Base-by-base conservation (phyloP, 2,888 invertebrate genomes). In the Phyto melanocephala region DNA sequence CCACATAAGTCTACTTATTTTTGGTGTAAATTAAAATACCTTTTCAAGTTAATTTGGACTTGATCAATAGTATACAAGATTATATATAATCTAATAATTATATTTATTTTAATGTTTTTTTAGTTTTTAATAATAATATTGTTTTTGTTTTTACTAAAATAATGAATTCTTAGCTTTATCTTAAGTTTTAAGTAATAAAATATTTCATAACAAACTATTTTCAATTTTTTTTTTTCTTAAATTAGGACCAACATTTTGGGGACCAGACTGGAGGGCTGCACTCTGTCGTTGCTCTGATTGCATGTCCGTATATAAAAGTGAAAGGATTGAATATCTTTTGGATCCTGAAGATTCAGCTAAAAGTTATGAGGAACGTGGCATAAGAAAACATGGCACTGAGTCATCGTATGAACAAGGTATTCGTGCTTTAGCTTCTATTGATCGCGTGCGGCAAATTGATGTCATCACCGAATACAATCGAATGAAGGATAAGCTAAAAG, bases 401-500 rank as follows among this genome's bases (percentile, higher is more conserved):
- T 87, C 89, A 13, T 88, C 89, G 4, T 95, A 96, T 87, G 96
- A 96, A 86, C 94, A 94, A 86, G 96, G 96, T 10, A 93, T 96
- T 88, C 93, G 95, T 86, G 96, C 96, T 0, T 92, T 98, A 11
- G 94, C 96, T 37, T 94, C 95, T 20, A 92, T 98, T 88, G 95
- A 95, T 86, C 94, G 95, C 71, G 94, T 96, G 10, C 95, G 96
- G 85, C 95, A 97, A 90, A 94, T 98, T 81, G 97, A 97, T 90
- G 95, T 96, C 10, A 94, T 98, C 84, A 93, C 94, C 87, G 97
- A 95, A 80, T 98, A 96, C 90, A 97, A 97, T 90, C 95, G 95
- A 86, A 94, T 99, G 94, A 96, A 97, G 88, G 95, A 95, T 68
- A 95, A 95, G 86, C 92, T 98, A 50, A 93, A 94, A 80, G 95